Base-by-base conservation (phyloP, 1,140 invertebrate species). In the Drosophila bipectinata region DNA sequence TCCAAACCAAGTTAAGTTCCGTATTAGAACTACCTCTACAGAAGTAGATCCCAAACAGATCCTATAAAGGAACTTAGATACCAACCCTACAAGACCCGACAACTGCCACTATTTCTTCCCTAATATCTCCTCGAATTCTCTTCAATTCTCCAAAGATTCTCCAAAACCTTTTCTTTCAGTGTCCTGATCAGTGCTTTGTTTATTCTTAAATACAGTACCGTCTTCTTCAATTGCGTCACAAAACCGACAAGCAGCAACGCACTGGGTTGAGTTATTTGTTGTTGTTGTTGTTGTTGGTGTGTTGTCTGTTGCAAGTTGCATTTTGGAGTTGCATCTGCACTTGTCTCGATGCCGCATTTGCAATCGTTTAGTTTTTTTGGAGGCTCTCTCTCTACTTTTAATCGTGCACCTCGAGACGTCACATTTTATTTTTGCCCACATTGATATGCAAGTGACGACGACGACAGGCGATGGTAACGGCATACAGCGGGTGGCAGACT, bases 391-490 rank as follows among this genome's bases (percentile, higher is more conserved):
- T 12, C 30, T 10, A 18, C 51, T 75, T 49, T 72, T 84, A 87
- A 85, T 85, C 81, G 81, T 85, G 81, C 81, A 76, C 60, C 77
- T 75, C 60, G 61, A 77, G 77, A 64, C 73, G 81, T 81, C 82
- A 80, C 72, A 85, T 83, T 80, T 85, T 85, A 69, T 85, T 84
- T 79, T 79, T 72, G 64, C 60, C 72, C 72, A 62, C 82, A 85
- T 85, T 85, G 81, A 85, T 85, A 85, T 85, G 81, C 79, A 83
- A 82, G 79, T 82, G 79, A 81, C 79, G 79, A 81, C 79, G 67
- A 45, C 79, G 67, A 60, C 49, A 18, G 54, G 56, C 61, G 68
- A 64, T 63, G 58, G 53, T 54, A 39, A 41, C 51, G 57, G 53
- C 18, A 15, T 21, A 12, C 18, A 30, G 71, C 49, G 59, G 71